Conservation (phyloP, 92 coral and sea anemone species). For the Porites cylindrica region DNA sequence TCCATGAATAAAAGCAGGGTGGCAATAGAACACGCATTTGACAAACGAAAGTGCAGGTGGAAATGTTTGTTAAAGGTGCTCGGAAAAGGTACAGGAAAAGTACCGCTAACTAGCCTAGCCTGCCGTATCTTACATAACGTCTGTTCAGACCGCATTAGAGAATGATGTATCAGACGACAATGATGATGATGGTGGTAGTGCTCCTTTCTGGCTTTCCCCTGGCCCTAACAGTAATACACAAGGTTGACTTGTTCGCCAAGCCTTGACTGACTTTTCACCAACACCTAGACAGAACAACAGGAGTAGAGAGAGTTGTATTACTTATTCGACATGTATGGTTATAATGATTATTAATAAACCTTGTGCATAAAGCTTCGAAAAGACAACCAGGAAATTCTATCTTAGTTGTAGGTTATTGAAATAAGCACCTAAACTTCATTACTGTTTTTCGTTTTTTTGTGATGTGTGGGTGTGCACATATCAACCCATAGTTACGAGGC, state of each 20-base stretch:
- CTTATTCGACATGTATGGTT: background rate
- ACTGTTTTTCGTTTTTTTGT: too few species aligned
- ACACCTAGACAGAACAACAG: background rate
- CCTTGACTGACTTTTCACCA: constrained; percentile 35
- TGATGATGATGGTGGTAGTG: constrained; percentile 16
- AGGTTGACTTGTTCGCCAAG: constrained; percentile 40
- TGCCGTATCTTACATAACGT: constrained; percentile 38
- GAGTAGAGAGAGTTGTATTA: background rate
- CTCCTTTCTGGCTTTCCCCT: background rate
- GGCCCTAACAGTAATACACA: constrained; percentile 3
- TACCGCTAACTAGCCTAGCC: constrained; percentile 38
- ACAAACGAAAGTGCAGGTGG: constrained; percentile 43
- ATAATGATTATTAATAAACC: background rate
- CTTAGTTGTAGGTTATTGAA: too few species aligned
- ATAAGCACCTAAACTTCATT: too few species aligned
- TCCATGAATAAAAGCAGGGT: constrained; percentile 33
- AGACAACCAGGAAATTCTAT: background rate
- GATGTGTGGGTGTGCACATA: too few species aligned
- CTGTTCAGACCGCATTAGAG: constrained; percentile 17
- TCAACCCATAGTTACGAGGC: too few species aligned
- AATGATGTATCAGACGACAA: constrained; percentile 10
- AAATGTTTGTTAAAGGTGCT: constrained; percentile 21
- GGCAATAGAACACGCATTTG: constrained; percentile 48
- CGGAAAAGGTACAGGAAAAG: constrained; percentile 38
- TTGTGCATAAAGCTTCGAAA: background rate